phyloP scores from a whole-genome alignment of 1,140 invertebrate genomes.

The Geopemphigus sp. region DNA sequence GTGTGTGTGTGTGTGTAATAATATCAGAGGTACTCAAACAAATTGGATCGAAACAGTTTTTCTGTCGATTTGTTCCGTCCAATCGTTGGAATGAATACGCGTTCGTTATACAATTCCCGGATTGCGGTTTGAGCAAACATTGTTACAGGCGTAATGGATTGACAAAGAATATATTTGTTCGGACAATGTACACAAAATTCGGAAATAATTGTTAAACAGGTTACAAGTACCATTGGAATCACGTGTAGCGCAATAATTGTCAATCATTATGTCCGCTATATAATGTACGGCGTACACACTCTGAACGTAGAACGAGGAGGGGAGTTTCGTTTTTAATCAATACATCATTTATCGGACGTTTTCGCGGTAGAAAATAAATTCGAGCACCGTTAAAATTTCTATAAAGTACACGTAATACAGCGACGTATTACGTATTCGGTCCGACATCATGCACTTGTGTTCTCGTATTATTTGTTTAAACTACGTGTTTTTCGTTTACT shows the following conservation, averaged over 20 bases:
- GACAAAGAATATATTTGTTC: neutral
- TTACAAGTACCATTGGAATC: neutral
- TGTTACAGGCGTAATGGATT: neutral
- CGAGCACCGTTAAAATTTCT: too few species aligned
- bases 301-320: too few species aligned
- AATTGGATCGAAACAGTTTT: constrained; percentile 15
- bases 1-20: neutral
- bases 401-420: too few species aligned
- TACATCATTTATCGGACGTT: too few species aligned
- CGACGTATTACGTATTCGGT: too few species aligned
- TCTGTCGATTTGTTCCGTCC: neutral
- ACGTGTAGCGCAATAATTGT: too few species aligned
- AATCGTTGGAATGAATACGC: neutral
- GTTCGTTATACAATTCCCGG: neutral
- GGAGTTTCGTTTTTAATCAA: too few species aligned
- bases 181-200: neutral
- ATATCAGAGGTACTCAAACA: neutral
- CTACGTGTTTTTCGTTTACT: too few species aligned
- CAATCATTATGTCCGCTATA: neutral
- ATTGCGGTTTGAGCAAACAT: neutral
- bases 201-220: neutral
- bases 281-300: neutral
- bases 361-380: too few species aligned
- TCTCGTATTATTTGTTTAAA: too few species aligned
- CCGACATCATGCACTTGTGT: too few species aligned